A percentile compares a stretch with the other conserved stretches of the same genome.
Evolutionary conservation across 2,113 vertebrate genomes (phyloP).

Genomic region (Nycticebus coucang): DNA sequence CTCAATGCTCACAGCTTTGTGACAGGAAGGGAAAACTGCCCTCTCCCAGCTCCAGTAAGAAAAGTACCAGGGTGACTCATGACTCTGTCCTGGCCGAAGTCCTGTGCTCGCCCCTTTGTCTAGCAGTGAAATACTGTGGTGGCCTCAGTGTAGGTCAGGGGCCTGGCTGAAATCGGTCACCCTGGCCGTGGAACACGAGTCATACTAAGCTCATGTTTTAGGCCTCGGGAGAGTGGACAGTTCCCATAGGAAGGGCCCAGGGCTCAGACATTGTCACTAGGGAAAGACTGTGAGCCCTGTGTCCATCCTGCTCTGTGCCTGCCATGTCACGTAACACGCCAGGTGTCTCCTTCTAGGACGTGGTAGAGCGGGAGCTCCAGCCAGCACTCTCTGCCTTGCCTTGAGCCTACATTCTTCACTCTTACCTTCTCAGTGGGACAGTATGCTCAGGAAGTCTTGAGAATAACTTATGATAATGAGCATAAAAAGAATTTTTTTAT

Average conservation of each 20-base stretch:
- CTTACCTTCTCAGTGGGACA: neutral
- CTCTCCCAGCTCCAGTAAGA: neutral
- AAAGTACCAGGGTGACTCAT: neutral
- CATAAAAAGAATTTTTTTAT: neutral
- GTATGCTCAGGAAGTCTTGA: neutral
- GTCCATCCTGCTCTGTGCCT: neutral
- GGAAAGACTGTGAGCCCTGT: neutral
- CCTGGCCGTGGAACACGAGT: neutral
- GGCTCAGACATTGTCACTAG: neutral
- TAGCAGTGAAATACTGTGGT: neutral
- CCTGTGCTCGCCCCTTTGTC: neutral
- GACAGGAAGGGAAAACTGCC: neutral
- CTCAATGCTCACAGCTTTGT: neutral
- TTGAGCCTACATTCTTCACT: neutral
- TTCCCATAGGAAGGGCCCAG: neutral
- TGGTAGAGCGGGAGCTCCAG: neutral
- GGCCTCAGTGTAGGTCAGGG: neutral
- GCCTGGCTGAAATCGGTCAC: neutral
- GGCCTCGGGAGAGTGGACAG: neutral
- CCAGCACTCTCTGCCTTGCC: neutral
- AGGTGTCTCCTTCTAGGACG: neutral
- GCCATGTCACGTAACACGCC: accelerated
- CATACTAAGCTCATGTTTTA: neutral
- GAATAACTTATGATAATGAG: neutral
- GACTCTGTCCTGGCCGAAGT: neutral